A percentile compares a stretch with the other conserved stretches of the same genome.
Evolutionary conservation across 2,888 invertebrate genomes (phyloP).

Genomic region (Seladonia tumulorum): DNA sequence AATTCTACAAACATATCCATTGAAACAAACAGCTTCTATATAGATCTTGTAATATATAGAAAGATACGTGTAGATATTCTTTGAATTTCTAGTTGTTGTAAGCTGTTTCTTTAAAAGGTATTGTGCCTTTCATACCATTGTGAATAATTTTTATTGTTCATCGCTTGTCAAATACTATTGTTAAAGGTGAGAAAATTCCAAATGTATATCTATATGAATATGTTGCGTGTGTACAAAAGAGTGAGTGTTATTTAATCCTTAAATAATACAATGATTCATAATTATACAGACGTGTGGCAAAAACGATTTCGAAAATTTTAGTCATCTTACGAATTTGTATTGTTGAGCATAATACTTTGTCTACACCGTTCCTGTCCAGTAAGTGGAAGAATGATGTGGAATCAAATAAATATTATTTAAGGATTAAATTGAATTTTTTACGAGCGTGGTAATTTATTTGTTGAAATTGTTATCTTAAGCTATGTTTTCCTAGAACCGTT

Average conservation of each 20-base stretch:
- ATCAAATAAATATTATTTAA: constrained; percentile 25
- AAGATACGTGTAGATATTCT: constrained; percentile 2
- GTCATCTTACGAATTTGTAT: constrained; percentile 5
- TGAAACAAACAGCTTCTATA: constrained; percentile 13
- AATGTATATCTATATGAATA: constrained; percentile 37
- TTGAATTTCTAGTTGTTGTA: constrained; percentile 5
- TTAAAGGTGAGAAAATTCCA: constrained; percentile 34
- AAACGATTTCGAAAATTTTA: constrained; percentile 6
- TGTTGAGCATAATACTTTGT: neutral
- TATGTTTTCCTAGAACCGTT: constrained; percentile 23
- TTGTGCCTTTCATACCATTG: constrained; percentile 45
- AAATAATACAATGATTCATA: constrained; percentile 35
- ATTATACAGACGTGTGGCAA: constrained; percentile 7
- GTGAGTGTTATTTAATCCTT: constrained; percentile 31
- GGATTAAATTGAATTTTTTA: constrained; percentile 30
- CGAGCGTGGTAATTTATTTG: neutral
- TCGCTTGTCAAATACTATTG: constrained; percentile 37
- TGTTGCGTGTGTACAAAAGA: constrained; percentile 22
- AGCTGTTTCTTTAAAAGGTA: constrained; percentile 34
- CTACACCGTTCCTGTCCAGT: constrained; percentile 30
- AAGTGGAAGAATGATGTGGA: neutral
- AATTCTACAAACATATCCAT: constrained; percentile 6
- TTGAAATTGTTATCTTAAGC: constrained; percentile 27
- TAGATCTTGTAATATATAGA: constrained; percentile 2
- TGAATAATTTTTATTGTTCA: constrained; percentile 45